Evolutionary conservation across 2,797 vertebrate species (phyloP), one percentile per base, ranked within the genome.

Genomic region (Halcyon smyrnensis): DNA sequence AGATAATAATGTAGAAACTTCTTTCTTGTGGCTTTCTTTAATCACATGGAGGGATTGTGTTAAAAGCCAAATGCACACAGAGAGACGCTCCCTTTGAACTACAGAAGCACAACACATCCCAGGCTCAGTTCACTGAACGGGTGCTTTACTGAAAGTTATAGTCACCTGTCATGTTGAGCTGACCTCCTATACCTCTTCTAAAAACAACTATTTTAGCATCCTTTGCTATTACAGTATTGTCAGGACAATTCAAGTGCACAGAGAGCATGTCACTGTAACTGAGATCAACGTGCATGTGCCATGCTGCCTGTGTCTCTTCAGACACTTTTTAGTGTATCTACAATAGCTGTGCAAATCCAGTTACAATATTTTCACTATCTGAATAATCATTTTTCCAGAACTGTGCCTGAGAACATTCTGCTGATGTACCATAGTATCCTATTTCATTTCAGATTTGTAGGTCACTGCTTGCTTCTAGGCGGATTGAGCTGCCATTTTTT

Each of bases 11-110:
- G 95, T 96, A 96, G 97, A 98, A 98, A 98, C 97, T 95, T 98
- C 97, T 98, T 98, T 99, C 97, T 98, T 98, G 98, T 98, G 98
- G 98, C 97, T 98, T 98, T 96, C 95, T 97, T 97, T 97, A 80
- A 96, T 98, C 97, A 98, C 98, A 97, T 96, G 96, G 95, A 95
- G 95, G 89, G 95, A 77, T 70, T 75, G 82, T 97, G 96, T 93
- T 98, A 95, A 95, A 95, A 96, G 94, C 96, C 76, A 30, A 84
- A 60, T 1, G 1, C 12, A 2, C 41, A 60, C 50, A 48, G 71
- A 93, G 84, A 95, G 51, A 45, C 1, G 17, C 32, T 97, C 80
- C 64, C 92, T 97, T 96, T 97, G 94, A 97, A 95, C 86, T 95
- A 78, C 90, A 90, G 80, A 89, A 95, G 93, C 70, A 82, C 64